These are phyloP conservation scores for Porites lobata DNA, from an alignment of 92 coral and sea anemone species.

Conservation along the genomic window DNA sequence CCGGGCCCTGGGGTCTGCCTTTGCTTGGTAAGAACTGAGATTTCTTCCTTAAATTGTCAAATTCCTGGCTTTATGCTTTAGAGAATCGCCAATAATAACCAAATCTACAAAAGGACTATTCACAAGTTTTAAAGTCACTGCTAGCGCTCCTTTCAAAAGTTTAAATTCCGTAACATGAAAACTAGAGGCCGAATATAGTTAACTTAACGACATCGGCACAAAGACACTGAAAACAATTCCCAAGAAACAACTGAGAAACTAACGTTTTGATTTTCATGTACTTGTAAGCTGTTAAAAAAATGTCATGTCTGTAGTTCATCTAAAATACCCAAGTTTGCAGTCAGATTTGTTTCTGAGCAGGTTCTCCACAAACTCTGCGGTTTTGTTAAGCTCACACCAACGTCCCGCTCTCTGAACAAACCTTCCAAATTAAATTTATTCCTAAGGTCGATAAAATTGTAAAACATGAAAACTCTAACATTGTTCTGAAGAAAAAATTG, in stretches of 20 bases:
- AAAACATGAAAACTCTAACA: background rate
- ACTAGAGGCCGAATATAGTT: background rate
- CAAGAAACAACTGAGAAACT: too few relatives aligned
- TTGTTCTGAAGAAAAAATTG: background rate
- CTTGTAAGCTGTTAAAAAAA: too few relatives aligned
- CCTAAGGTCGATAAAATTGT: background rate
- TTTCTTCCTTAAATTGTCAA: background rate
- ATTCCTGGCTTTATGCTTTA: background rate
- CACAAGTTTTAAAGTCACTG: background rate
- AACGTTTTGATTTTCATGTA: too few relatives aligned
- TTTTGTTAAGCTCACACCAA: background rate
- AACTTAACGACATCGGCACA: background rate
- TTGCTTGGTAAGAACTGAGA: slow-evolving; percentile 44
- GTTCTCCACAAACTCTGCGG: background rate
- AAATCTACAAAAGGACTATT: too few relatives aligned
- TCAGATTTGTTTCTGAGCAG: background rate
- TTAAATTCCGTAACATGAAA: background rate
- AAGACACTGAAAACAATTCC: background rate
- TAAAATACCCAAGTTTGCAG: too few relatives aligned
- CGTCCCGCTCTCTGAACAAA: too few relatives aligned
- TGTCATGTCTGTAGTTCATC: too few relatives aligned
- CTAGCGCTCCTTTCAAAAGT: background rate
- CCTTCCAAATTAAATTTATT: too few relatives aligned
- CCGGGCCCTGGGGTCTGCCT: slow-evolving; percentile 71
- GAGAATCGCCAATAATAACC: background rate